Evolutionary conservation across 1,140 invertebrate species (phyloP).

Genomic region (Sminthurides bifidus): DNA sequence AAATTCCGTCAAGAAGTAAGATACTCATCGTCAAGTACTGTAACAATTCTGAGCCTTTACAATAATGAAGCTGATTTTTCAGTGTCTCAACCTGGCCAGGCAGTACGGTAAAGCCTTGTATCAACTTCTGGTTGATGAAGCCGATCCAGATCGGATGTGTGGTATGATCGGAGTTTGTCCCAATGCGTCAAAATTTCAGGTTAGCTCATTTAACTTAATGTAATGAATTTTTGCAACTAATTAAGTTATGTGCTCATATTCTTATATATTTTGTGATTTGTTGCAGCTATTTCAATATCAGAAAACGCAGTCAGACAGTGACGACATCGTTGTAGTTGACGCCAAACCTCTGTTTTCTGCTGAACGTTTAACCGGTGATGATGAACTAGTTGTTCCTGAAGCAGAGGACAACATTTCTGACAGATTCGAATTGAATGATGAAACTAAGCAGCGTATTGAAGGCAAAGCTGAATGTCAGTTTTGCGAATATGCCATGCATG

Average conservation of each 20-base stretch:
- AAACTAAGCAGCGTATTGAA: background rate
- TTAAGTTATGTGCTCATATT: background rate
- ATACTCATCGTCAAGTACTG: background rate
- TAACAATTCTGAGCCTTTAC: background rate
- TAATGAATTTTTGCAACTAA: background rate
- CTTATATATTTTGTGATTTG: background rate
- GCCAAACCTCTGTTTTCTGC: conserved; percentile 4
- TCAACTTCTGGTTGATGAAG: conserved; percentile 50
- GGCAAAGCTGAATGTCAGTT: conserved; percentile 49
- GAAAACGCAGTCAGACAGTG: background rate
- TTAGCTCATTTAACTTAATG: no score
- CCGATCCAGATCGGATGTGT: conserved; percentile 58
- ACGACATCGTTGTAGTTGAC: background rate
- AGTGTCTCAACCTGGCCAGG: conserved; percentile 57
- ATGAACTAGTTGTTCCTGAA: background rate
- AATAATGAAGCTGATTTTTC: conserved; percentile 2
- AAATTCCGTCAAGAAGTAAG: conserved; percentile 42
- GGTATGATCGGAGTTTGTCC: conserved; percentile 55
- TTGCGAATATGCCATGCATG: conserved; percentile 71
- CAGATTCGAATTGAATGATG: no score
- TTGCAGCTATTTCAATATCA: background rate
- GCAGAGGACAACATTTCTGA: no score
- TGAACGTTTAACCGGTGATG: conserved; percentile 16
- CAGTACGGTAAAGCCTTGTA: conserved; percentile 65
- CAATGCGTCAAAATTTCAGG: conserved; percentile 1